A percentile compares a stretch with the other conserved stretches of the same genome.
phyloP scores from a whole-genome alignment of 1,140 invertebrate species.

The Drosophila lacteicornis region DNA sequence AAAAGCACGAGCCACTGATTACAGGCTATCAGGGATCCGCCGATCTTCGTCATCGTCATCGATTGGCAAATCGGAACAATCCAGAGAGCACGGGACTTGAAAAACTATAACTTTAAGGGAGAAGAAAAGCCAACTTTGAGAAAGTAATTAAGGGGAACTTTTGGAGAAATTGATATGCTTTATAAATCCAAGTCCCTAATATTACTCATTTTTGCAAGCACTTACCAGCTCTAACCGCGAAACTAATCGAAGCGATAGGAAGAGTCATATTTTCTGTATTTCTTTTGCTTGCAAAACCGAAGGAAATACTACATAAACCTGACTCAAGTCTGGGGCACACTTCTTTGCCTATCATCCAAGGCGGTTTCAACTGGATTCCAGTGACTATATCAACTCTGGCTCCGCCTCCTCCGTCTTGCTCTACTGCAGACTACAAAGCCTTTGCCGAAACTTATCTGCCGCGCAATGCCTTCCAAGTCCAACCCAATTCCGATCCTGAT shows the following conservation, averaged over 20 bases:
- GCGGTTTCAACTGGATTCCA: slow-evolving; percentile 31
- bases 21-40: slow-evolving; percentile 8
- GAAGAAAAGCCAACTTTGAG: neutral
- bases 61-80: slow-evolving; percentile 34
- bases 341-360: slow-evolving; percentile 3
- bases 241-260: neutral
- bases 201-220: slow-evolving; percentile 13
- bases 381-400: slow-evolving; percentile 5
- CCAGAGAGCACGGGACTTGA: slow-evolving; percentile 36
- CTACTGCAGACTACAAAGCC: slow-evolving; percentile 68
- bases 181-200: slow-evolving; percentile 5
- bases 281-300: neutral
- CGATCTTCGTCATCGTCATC: slow-evolving; percentile 51
- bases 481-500: slow-evolving; percentile 26
- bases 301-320: slow-evolving; percentile 10
- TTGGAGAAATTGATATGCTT: neutral
- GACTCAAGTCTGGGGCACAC: slow-evolving; percentile 23
- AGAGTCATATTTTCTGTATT: neutral
- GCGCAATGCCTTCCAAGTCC: slow-evolving; percentile 45
- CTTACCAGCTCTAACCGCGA: neutral
- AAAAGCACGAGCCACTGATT: slow-evolving; percentile 45
- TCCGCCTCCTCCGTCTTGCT: neutral
- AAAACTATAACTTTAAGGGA: neutral
- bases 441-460: slow-evolving; percentile 77
- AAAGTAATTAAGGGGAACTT: neutral